Evolutionary conservation across 2,113 vertebrate species (phyloP).

Genomic region (Kryptolebias marmoratus): DNA sequence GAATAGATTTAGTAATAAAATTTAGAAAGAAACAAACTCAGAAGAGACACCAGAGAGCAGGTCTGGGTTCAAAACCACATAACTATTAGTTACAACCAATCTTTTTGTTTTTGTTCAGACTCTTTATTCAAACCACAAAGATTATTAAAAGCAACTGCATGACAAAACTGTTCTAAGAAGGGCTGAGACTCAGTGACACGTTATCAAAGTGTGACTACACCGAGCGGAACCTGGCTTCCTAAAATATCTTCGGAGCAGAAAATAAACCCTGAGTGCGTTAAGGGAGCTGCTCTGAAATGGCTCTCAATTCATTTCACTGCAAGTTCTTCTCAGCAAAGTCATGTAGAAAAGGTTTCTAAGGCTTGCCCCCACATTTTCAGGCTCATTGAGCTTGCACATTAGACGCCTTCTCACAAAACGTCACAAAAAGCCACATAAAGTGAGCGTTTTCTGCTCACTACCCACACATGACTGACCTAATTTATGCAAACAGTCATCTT

Average conservation of each 20-base stretch:
- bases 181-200: neutral
- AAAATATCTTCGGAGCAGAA: neutral
- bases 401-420: conserved; percentile 2
- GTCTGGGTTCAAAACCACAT: neutral
- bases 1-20: neutral
- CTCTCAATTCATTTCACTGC: neutral
- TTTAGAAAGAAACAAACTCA: neutral
- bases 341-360: conserved; percentile 8
- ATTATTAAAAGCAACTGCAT: neutral
- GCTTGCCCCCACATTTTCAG: neutral
- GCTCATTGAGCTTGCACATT: conserved; percentile 10
- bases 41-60: neutral
- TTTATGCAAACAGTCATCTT: neutral
- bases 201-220: neutral
- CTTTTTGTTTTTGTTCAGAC: no score
- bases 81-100: neutral
- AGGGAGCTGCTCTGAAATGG: neutral
- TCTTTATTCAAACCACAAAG: no score
- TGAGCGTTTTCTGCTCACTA: neutral
- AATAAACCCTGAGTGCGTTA: neutral
- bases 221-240: neutral
- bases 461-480: neutral
- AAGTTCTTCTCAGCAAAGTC: neutral
- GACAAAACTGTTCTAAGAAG: neutral
- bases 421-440: neutral